Evolutionary conservation across 2,797 vertebrate species (phyloP), one percentile per base, ranked within the genome.

Genomic region (Centropyge bicolor): DNA sequence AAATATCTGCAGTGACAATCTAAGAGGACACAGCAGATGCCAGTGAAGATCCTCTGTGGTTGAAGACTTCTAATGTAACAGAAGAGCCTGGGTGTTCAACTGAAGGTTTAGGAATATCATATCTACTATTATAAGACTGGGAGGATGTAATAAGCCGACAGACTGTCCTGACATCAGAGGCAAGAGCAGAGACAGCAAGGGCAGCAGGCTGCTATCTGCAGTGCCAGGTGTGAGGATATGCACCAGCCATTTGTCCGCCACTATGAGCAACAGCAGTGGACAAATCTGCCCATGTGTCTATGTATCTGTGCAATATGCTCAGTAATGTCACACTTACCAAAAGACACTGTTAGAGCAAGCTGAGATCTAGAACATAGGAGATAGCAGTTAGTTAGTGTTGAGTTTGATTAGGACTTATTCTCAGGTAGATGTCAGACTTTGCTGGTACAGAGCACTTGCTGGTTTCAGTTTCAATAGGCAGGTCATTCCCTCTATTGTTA

Each of bases 161-260:
- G 64, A 59, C 67, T 41, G 41, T 59, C 63, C 48, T 65, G 74
- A 38, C 73, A 65, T 70, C 65, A 19, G 54, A 24, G 41, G 24
- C 48, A 17, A 51, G 48, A 52, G 69, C 22, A 61, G 62, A 74
- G 48, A 73, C 56, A 20, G 19, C 20, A 40, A 27, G 48, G 31
- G 48, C 19, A n/a, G 56, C 56, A 67, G 55, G 35, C n/a, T 35
- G 56, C 72, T 61, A 55, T 72, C 73, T 80, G 43, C 20, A 40
- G 22, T 48, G 57, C 59, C 69, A 72, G 76, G 55, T 75, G 38
- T 43, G 41, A 57, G 49, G 62, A 63, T 68, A 60, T 57, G 61
- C 12, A 54, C 67, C 20, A 62, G 56, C 62, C 67, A 56, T 70
- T 46, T 64, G 45, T 48, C 52, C 35, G 38, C 57, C 38, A 46